Evolutionary conservation across 2,797 vertebrate genomes (phyloP).

Genomic region (Sebastes oblongus): DNA sequence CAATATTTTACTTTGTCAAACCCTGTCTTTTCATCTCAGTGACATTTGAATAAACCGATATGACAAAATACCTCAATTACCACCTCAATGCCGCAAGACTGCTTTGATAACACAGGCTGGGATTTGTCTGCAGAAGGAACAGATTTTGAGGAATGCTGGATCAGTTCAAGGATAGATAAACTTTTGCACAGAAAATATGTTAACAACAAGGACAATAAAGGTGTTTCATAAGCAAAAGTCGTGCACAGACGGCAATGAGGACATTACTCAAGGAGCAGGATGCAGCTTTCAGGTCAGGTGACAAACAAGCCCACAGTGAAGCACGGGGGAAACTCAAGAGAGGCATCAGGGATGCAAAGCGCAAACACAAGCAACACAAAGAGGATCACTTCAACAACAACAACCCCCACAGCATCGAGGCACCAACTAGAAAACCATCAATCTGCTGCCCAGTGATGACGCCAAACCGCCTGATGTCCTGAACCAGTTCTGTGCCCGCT

Average conservation of each 20-base stretch:
- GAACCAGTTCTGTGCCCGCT: background rate
- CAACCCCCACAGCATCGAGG: background rate
- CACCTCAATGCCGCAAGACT: background rate
- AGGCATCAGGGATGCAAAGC: background rate
- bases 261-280: background rate
- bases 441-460: background rate
- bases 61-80: background rate
- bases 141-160: background rate
- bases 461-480: background rate
- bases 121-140: background rate
- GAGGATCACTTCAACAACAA: background rate
- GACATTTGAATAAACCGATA: constrained; percentile 24
- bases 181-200: background rate
- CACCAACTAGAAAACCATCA: background rate
- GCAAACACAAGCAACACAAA: background rate
- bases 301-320: background rate
- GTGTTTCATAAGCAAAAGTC: background rate
- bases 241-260: too few species aligned
- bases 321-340: background rate
- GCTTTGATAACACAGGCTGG: background rate
- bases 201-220: background rate
- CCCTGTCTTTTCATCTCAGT: constrained; percentile 3
- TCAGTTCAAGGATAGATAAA: background rate
- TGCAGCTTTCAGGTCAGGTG: background rate
- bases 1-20: constrained; percentile 9